Evolutionary conservation across 1,140 invertebrate genomes (phyloP), one percentile per base, ranked within the genome.

Genomic region (Cydia amplana): DNA sequence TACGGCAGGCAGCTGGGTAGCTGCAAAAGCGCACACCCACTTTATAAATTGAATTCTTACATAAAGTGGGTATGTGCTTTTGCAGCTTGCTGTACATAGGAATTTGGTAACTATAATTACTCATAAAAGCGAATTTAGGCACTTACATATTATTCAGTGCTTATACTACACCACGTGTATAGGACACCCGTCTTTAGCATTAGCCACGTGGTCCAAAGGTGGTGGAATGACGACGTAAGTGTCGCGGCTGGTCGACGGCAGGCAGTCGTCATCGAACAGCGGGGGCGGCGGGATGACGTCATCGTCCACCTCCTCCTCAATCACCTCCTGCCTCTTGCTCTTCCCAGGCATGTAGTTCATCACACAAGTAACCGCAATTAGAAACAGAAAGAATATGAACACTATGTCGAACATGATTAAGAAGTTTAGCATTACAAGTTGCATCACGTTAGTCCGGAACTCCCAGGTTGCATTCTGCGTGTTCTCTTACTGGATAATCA

Each of bases 381-480:
- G 95, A 91, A 97, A 97, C 83, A 97, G 94, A 92, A 97, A 97
- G 93, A 97, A 97, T 92, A 96, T 94, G 94, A 97, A 97, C 88
- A 97, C 96, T 87, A 96, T 94, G 93, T 97, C 96, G 94, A 97
- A 97, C 96, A 97, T 96, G 93, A 97, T 95, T 87, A 97, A 94
- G 82, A 96, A 96, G 93, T 97, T 97, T 92, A 96, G 94, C 94
- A 95, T 96, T 95, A 96, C 94, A 86, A 97, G 93, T 94, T 95
- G 96, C 96, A 97, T 97, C 91, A 92, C 92, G 91, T 79, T 78
- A 82, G 78, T 78, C 28, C 74, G 76, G 74, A 75, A 78, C 73
- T 78, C 72, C 74, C 77, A 49, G 81, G 80, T 90, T 84, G 87
- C 86, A 91, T 91, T 83, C 85, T 90, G 85, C 79, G 84, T 78